Conservation (phyloP, 2,797 vertebrate species). For the Leucoraja ocellata region DNA sequence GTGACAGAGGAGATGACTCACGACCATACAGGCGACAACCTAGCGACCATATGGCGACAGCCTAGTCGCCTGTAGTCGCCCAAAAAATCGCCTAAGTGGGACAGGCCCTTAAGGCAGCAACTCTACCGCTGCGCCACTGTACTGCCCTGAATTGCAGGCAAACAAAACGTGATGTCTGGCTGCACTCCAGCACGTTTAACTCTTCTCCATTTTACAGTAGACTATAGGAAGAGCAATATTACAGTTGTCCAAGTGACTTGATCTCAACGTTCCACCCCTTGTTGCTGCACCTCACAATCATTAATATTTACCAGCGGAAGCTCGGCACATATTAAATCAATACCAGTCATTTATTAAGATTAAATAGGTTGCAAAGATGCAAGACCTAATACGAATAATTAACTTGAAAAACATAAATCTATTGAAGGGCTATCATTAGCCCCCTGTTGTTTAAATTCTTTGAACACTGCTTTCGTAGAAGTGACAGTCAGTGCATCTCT, state of each 20-base stretch:
- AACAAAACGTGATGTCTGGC: neutral
- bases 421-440: neutral
- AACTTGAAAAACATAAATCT: neutral
- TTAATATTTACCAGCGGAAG: conserved; percentile 30
- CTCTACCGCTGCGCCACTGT: no score
- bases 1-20: no score
- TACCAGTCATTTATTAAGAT: conserved; percentile 17
- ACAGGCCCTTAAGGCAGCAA: no score
- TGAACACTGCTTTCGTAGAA: no score
- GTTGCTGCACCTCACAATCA: neutral
- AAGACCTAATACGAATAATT: no score
- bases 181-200: neutral
- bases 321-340: neutral
- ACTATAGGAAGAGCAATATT: neutral
- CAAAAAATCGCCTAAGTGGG: no score
- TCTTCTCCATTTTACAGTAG: neutral
- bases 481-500: no score
- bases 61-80: no score
- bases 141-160: neutral
- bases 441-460: neutral
- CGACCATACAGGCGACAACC: no score
- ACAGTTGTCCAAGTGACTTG: conserved; percentile 3
- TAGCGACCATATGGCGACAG: no score
- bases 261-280: neutral
- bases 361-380: conserved; percentile 1